phyloP scores from a whole-genome alignment of 64 coral and sea anemone genomes.

The Porites lutea region DNA sequence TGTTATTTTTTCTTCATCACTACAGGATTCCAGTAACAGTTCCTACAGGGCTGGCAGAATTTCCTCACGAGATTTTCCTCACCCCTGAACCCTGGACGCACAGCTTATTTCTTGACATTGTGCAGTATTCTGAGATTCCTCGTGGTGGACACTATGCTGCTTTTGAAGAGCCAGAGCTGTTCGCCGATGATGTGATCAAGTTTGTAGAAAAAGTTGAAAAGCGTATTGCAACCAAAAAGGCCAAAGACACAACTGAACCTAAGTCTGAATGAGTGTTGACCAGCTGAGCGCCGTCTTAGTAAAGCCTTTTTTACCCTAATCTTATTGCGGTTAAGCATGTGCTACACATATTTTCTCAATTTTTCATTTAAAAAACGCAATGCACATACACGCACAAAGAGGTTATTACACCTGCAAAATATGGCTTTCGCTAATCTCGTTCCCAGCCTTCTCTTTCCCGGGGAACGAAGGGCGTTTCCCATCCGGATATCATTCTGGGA shows the following conservation, averaged over 20 bases:
- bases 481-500: too few species aligned
- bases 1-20: background rate
- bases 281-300: too few species aligned
- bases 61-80: conserved; percentile 65
- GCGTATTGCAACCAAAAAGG: background rate
- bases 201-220: conserved; percentile 86
- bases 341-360: too few species aligned
- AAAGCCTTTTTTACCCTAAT: too few species aligned
- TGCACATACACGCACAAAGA: too few species aligned
- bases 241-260: background rate
- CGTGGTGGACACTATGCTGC: conserved; percentile 94
- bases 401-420: too few species aligned
- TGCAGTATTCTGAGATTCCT: conserved; percentile 87
- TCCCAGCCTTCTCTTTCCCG: too few species aligned
- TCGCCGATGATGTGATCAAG: conserved; percentile 75
- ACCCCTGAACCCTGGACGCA: conserved; percentile 54
- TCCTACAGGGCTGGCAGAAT: conserved; percentile 73
- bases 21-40: conserved; percentile 52
- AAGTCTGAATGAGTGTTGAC: too few species aligned
- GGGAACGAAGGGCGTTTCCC: too few species aligned
- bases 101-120: conserved; percentile 36
- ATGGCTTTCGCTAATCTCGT: too few species aligned
- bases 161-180: conserved; percentile 73
- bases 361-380: too few species aligned
- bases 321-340: too few species aligned